phyloP scores from a whole-genome alignment of 1,140 invertebrate species.

The Hylaeus volcanicus region DNA sequence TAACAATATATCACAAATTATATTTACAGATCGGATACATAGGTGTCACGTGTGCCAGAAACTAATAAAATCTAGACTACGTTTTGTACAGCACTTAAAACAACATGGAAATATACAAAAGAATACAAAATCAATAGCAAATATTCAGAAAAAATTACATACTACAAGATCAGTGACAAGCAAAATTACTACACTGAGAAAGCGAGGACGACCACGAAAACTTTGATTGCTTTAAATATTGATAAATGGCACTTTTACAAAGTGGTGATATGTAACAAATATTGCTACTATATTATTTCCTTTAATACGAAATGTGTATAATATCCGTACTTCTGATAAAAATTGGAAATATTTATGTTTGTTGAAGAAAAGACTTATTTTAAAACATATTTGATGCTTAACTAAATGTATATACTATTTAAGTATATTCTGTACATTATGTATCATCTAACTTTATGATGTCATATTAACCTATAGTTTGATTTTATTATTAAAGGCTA shows the following conservation, averaged over 20 bases:
- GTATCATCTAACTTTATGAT: constrained; percentile 33
- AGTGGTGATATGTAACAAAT: constrained; percentile 15
- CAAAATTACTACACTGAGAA: constrained; percentile 57
- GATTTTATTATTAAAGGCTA: background rate
- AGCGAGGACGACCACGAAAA: constrained; percentile 64
- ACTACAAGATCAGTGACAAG: constrained; percentile 51
- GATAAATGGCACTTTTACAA: background rate
- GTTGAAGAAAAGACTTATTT: constrained; percentile 27
- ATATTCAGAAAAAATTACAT: constrained; percentile 59
- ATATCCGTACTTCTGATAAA: constrained; percentile 45
- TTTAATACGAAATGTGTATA: constrained; percentile 44
- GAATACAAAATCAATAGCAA: constrained; percentile 29
- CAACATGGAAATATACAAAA: constrained; percentile 52
- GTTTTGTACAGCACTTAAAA: constrained; percentile 62
- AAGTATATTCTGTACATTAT: constrained; percentile 26
- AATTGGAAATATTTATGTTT: constrained; percentile 44
- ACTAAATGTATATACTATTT: constrained; percentile 34
- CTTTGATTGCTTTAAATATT: constrained; percentile 55
- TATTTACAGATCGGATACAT: constrained; percentile 57
- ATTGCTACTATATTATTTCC: constrained; percentile 26
- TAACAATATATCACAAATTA: background rate
- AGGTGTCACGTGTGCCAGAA: constrained; percentile 66
- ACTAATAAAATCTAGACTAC: constrained; percentile 59
- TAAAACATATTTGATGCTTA: constrained; percentile 7
- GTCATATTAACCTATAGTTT: constrained; percentile 16